Base-by-base conservation (phyloP, 2,888 invertebrate species). In the Nomada flava region DNA sequence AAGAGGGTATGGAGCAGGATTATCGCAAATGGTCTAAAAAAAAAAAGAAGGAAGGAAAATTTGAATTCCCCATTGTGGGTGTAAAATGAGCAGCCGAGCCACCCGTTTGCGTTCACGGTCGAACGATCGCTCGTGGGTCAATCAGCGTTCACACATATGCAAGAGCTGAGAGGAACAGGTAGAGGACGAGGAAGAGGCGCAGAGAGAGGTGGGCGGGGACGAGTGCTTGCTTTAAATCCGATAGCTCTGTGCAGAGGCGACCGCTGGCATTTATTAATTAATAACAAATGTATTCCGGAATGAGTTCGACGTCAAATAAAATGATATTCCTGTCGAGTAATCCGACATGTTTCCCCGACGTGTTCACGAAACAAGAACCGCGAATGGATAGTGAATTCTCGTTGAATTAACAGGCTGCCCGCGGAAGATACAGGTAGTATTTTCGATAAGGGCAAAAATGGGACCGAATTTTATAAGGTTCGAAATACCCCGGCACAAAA, bases 221-320 rank as follows among this genome's bases (percentile, higher is more conserved):
- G 82, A 79, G 81, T 78, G 84, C 65, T 85, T 83, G 86, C 89
- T 90, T 91, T 90, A 91, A 91, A 91, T 89, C 86, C 88, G 90
- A 90, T 90, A 91, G 86, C 89, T 83, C 86, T 89, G 88, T 88
- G 86, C 69, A 75, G 77, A 74, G 36, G 68, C 79, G 78, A 83
- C 76, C 87, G 82, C 78, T 78, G 86, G 86, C 86, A 90, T 91
- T 92, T 91, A 91, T 90, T 89, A 91, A 92, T 92, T 91, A 91
- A 92, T 90, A 91, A 91, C 90, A 91, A 91, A 92, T 91, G 90
- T 90, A 91, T 90, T 84, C 84, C 84, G 86, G 85, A 88, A 91
- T 90, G 89, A 90, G 88, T 91, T 91, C 87, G 89, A 90, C 89
- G 89, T 88, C 88, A 86, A 92, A 92, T 91, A 91, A 92, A 92